Percentiles rank a stretch among this genome's conserved stretches.
Evolutionary conservation across 2,888 invertebrate species (phyloP).

Genomic region (Leptopilina drosophilae): DNA sequence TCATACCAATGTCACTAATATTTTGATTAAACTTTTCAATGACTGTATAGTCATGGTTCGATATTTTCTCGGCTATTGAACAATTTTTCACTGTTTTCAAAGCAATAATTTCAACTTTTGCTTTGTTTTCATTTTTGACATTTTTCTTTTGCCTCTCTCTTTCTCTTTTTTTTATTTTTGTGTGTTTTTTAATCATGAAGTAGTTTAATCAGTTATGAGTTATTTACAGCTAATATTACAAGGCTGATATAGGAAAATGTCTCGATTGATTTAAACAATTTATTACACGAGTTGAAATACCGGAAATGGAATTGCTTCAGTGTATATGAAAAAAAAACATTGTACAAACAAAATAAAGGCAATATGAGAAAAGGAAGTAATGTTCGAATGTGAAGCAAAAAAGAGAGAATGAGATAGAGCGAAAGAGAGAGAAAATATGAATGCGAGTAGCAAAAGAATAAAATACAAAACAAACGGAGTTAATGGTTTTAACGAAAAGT

Average conservation of each 20-base stretch:
- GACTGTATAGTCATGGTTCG: neutral
- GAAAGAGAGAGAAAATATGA: conserved; percentile 20
- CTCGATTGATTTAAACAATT: conserved; percentile 46
- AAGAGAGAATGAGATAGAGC: neutral
- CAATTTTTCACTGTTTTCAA: conserved; percentile 7
- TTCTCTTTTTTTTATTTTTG: neutral
- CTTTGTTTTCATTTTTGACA: neutral
- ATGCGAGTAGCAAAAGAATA: conserved; percentile 9
- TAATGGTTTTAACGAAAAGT: conserved; percentile 23
- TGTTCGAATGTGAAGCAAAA: neutral
- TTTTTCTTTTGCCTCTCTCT: neutral
- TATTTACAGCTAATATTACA: conserved; percentile 37
- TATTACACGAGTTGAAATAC: conserved; percentile 44
- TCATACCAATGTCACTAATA: neutral
- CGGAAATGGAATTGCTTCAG: conserved; percentile 37
- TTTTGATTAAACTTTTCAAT: conserved; percentile 26
- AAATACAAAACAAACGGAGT: neutral
- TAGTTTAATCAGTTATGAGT: conserved; percentile 38
- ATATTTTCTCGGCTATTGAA: conserved; percentile 21
- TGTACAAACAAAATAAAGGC: conserved; percentile 25
- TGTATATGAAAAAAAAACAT: neutral
- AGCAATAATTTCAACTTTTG: conserved; percentile 25
- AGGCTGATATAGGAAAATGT: conserved; percentile 23
- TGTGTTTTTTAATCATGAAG: conserved; percentile 33
- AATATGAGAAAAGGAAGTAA: conserved; percentile 5